A percentile compares a stretch with the other conserved stretches of the same genome.
These are phyloP conservation scores for Lepisosteus osseus DNA, from an alignment of 2,113 vertebrate genomes.

Conservation along the genomic window DNA sequence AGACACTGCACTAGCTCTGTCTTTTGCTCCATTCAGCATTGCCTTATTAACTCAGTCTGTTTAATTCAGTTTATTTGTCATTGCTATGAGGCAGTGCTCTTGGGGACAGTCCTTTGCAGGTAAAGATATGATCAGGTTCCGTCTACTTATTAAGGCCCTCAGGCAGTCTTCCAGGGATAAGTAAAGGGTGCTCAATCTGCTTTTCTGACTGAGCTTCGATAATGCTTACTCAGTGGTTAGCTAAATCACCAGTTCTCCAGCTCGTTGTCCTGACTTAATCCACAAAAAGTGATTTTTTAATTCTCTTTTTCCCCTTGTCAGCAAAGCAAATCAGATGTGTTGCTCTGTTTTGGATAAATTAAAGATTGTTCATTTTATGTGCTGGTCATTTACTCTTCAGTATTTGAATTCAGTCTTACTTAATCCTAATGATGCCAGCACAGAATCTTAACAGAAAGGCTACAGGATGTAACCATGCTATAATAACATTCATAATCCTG, in stretches of 20 bases:
- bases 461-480: no score
- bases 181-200: background rate
- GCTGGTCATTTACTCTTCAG: no score
- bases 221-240: background rate
- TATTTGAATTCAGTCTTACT: no score
- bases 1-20: constrained; percentile 36
- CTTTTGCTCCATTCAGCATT: constrained; percentile 34
- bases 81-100: background rate
- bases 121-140: constrained; percentile 14
- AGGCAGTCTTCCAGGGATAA: background rate
- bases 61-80: constrained; percentile 54
- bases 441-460: no score
- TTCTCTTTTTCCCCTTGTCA: background rate
- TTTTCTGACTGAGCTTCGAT: background rate
- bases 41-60: constrained; percentile 52
- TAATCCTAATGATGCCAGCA: no score
- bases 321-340: background rate
- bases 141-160: constrained; percentile 13
- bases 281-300: background rate
- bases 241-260: background rate
- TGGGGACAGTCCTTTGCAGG: constrained; percentile 26
- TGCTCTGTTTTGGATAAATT: background rate
- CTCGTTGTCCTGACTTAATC: background rate
- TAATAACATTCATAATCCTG: no score
- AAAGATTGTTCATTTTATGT: no score